phyloP scores from a whole-genome alignment of 1,140 invertebrate species.

The Orchesella cincta region DNA sequence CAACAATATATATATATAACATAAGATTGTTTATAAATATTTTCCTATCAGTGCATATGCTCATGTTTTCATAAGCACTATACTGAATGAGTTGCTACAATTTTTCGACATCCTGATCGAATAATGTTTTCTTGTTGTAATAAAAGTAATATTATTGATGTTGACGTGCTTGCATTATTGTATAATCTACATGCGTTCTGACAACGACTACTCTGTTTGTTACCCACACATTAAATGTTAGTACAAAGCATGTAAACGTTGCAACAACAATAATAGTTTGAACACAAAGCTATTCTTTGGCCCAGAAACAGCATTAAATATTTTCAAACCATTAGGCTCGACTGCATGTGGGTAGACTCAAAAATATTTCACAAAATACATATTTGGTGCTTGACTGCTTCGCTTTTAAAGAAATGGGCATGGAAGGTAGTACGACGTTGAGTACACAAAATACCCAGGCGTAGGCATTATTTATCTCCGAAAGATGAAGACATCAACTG shows the following conservation, averaged over 20 bases:
- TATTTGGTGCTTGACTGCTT: not conserved
- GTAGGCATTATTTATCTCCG: not conserved
- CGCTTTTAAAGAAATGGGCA: no score
- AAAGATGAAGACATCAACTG: slow-evolving; percentile 1
- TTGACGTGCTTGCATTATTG: not conserved
- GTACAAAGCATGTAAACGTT: not conserved
- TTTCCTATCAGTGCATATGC: no score
- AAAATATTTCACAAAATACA: slow-evolving; percentile 12
- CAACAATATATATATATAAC: no score
- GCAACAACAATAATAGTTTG: slow-evolving; percentile 3
- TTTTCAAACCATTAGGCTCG: slow-evolving; percentile 48
- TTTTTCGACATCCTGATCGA: slow-evolving; percentile 4
- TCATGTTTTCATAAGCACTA: no score
- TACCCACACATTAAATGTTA: not conserved
- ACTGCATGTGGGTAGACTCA: slow-evolving; percentile 3
- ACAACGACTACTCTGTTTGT: no score
- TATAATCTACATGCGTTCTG: not conserved
- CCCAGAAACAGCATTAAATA: slow-evolving; percentile 42
- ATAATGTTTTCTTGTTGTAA: slow-evolving; percentile 1
- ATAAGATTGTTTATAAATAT: no score
- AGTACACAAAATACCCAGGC: not conserved
- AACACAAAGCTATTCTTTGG: slow-evolving; percentile 15
- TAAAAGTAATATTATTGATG: slow-evolving; percentile 20
- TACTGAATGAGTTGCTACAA: no score
- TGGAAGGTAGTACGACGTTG: not conserved